Conservation (phyloP, 1,140 invertebrate species). For the Drosophila rhopaloa region DNA sequence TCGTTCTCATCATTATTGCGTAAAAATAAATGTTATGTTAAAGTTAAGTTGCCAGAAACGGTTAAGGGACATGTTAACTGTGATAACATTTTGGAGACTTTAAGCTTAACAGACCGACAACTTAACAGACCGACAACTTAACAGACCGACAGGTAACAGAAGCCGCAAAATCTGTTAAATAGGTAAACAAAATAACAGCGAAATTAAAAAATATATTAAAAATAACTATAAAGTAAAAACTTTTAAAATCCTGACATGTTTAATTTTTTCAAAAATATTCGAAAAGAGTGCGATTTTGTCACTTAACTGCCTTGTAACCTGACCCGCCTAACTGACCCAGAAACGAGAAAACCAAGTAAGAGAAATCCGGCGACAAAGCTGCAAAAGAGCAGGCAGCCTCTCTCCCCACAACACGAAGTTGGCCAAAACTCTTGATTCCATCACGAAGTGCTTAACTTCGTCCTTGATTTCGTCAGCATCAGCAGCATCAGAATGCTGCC, state of each 20-base stretch:
- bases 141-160: constrained; percentile 10
- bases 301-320: constrained; percentile 2
- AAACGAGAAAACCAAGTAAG: constrained; percentile 32
- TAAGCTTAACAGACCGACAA: background rate
- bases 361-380: constrained; percentile 64
- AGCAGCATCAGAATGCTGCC: constrained; percentile 37
- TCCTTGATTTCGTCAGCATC: constrained; percentile 68
- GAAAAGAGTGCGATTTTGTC: background rate
- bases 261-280: background rate
- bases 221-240: too few relatives aligned
- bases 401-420: background rate
- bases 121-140: constrained; percentile 15
- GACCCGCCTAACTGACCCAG: constrained; percentile 56
- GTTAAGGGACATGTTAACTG: background rate
- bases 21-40: background rate
- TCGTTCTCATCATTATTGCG: too few relatives aligned
- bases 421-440: constrained; percentile 16
- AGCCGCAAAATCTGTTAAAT: background rate
- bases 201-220: too few relatives aligned
- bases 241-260: background rate
- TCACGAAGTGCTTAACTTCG: constrained; percentile 75
- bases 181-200: background rate
- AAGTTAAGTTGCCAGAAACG: background rate
- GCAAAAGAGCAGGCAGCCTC: constrained; percentile 55
- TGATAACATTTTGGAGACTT: constrained; percentile 39